These are phyloP conservation scores for Zosterops japonicus DNA, from an alignment of 2,113 vertebrate genomes.

Conservation along the genomic window DNA sequence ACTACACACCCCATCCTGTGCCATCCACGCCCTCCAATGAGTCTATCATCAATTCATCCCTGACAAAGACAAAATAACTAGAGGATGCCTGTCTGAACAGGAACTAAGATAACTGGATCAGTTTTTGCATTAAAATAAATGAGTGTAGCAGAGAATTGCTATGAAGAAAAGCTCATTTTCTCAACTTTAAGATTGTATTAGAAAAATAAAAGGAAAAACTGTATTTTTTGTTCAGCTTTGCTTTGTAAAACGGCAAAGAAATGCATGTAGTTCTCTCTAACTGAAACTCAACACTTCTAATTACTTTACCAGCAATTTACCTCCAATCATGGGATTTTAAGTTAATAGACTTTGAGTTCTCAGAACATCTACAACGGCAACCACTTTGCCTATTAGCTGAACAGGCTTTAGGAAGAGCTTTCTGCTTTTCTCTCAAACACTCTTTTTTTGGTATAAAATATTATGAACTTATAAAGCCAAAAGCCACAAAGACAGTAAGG, in stretches of 20 bases:
- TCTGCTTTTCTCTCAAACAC: neutral
- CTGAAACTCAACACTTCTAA: conserved; percentile 40
- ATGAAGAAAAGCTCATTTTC: neutral
- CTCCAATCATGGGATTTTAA: neutral
- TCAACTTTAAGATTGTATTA: neutral
- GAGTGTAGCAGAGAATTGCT: neutral
- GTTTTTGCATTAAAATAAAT: neutral
- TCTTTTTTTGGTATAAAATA: conserved; percentile 57
- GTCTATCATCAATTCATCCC: neutral
- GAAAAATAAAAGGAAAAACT: neutral
- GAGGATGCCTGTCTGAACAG: neutral
- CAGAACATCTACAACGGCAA: conserved; percentile 41
- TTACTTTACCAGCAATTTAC: conserved; percentile 49
- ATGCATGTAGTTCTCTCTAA: neutral
- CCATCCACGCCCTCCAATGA: accelerated
- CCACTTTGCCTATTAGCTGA: conserved; percentile 41
- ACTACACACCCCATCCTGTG: neutral
- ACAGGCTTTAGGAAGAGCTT: conserved; percentile 39
- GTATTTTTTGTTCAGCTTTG: neutral
- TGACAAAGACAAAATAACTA: neutral
- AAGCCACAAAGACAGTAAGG: conserved; percentile 49
- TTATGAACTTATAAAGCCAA: conserved; percentile 64
- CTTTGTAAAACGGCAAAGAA: conserved; percentile 1
- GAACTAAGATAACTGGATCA: neutral
- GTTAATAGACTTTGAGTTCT: conserved; percentile 42